These are phyloP conservation scores for Cotesia congregata DNA, from an alignment of 2,888 invertebrate species.

Conservation along the genomic window DNA sequence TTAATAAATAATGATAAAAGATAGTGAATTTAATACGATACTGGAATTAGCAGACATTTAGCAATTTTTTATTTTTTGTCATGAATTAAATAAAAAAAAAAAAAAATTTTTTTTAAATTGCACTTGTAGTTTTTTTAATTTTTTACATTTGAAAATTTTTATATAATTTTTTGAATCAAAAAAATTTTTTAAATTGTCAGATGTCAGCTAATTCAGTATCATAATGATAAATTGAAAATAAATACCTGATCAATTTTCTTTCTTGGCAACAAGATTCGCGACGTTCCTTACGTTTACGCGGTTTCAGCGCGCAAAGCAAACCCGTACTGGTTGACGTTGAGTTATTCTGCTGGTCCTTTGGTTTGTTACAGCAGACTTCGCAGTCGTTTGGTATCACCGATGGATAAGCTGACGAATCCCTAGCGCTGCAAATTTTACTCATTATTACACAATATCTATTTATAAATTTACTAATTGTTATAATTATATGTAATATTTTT, in stretches of 20 bases:
- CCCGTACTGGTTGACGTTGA: slow-evolving; percentile 68
- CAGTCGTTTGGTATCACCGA: slow-evolving; percentile 62
- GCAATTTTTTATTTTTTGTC: no score
- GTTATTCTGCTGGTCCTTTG: slow-evolving; percentile 69
- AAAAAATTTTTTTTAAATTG: no score
- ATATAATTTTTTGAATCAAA: no score
- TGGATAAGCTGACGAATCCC: slow-evolving; percentile 58
- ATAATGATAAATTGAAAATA: no score
- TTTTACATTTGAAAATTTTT: no score
- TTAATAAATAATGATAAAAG: no score
- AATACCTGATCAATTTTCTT: slow-evolving; percentile 65
- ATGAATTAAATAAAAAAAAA: no score
- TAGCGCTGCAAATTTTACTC: slow-evolving; percentile 55
- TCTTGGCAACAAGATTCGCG: slow-evolving; percentile 73
- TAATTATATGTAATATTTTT: not conserved
- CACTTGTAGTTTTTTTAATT: no score
- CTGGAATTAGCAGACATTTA: no score
- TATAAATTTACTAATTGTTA: not conserved
- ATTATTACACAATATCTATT: not conserved
- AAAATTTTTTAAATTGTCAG: no score
- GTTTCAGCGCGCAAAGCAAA: slow-evolving; percentile 74
- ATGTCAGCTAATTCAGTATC: no score
- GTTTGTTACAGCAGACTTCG: slow-evolving; percentile 60
- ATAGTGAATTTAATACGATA: no score
- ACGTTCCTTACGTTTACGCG: slow-evolving; percentile 76